Evolutionary conservation across 2,113 vertebrate species (phyloP).

Genomic region (Odocoileus hemionus): DNA sequence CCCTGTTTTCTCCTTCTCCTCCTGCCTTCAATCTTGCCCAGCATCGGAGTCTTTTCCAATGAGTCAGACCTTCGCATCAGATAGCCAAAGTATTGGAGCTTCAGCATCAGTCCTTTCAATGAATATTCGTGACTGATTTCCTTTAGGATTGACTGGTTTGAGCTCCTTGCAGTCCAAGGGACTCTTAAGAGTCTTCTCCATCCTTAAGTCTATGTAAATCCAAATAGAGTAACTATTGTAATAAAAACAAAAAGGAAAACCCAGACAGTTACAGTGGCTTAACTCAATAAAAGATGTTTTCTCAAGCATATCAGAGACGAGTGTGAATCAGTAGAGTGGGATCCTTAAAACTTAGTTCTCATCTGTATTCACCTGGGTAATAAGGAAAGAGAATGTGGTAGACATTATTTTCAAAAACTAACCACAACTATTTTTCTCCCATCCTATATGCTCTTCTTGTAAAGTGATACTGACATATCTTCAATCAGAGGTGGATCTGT

Average conservation of each 20-base stretch:
- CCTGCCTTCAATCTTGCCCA: too few species aligned
- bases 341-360: not conserved
- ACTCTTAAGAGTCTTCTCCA: too few species aligned
- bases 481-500: not conserved
- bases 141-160: too few species aligned
- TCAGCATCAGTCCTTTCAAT: too few species aligned
- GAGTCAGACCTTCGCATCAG: too few species aligned
- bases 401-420: not conserved
- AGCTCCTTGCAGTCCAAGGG: too few species aligned
- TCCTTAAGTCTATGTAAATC: not conserved
- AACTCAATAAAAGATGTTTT: not conserved
- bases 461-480: not conserved
- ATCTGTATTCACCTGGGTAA: not conserved
- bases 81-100: too few species aligned
- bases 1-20: too few species aligned
- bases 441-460: not conserved
- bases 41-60: too few species aligned
- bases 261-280: not conserved
- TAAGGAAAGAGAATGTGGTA: not conserved
- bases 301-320: not conserved
- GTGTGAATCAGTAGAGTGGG: not conserved
- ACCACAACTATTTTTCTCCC: not conserved
- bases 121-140: too few species aligned
- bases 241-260: not conserved
- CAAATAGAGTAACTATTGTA: not conserved